These are phyloP conservation scores for Zhuqinia jingwanae DNA, from an alignment of 2,888 invertebrate genomes.

Conservation along the genomic window DNA sequence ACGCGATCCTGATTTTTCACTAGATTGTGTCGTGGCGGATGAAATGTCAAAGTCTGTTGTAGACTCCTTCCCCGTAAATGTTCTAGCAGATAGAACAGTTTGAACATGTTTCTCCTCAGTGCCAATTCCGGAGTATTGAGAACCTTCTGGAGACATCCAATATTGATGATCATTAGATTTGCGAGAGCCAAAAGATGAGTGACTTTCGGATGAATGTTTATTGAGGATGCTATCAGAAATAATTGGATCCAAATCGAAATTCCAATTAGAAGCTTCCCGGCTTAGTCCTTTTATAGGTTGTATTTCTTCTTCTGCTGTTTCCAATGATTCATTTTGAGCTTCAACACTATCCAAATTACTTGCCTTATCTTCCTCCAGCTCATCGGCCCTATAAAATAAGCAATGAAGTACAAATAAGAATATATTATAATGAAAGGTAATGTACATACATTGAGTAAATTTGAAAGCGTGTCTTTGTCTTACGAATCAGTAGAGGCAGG, in stretches of 20 bases:
- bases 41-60: conserved; percentile 24
- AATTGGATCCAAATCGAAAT: conserved; percentile 30
- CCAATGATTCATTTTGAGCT: not conserved
- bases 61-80: conserved; percentile 6
- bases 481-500: too few relatives aligned
- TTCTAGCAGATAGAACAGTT: not conserved
- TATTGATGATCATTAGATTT: too few relatives aligned
- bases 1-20: not conserved
- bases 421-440: too few relatives aligned
- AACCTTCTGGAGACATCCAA: too few relatives aligned
- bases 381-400: not conserved
- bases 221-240: not conserved
- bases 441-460: too few relatives aligned
- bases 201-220: too few relatives aligned
- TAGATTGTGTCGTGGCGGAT: not conserved
- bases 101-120: not conserved
- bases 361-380: not conserved
- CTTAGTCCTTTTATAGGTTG: not conserved
- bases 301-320: not conserved
- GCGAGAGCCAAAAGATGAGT: too few relatives aligned
- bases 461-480: too few relatives aligned
- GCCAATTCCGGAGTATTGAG: not conserved
- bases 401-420: not conserved
- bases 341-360: not conserved
- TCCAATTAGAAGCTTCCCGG: not conserved